Conservation (phyloP, 2,797 vertebrate species). For the Anguilla anguilla region DNA sequence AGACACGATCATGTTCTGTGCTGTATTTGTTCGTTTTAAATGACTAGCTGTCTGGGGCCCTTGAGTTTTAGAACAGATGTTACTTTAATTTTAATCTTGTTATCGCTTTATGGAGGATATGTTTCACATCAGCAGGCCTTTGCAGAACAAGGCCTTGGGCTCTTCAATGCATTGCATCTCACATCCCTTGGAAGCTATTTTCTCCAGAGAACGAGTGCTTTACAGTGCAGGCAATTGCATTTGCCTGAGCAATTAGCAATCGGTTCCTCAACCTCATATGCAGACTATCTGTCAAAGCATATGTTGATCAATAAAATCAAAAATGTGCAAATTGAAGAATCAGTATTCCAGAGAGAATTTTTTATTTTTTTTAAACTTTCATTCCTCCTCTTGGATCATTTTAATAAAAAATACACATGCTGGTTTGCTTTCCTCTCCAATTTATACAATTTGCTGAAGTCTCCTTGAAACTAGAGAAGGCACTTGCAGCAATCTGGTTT, state of each 20-base stretch:
- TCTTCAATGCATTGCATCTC: background rate
- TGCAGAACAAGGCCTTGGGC: background rate
- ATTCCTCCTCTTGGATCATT: background rate
- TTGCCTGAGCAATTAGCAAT: conserved; percentile 18
- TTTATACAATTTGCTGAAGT: background rate
- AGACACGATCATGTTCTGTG: background rate
- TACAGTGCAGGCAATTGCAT: conserved; percentile 13
- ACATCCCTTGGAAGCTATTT: background rate
- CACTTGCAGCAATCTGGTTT: background rate
- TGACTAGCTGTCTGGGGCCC: background rate
- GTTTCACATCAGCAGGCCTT: background rate
- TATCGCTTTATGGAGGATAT: background rate
- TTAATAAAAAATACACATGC: background rate
- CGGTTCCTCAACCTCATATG: background rate
- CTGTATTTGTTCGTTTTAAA: background rate
- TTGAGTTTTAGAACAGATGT: background rate
- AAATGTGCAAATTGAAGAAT: background rate
- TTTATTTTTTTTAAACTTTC: background rate
- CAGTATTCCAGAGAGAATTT: background rate
- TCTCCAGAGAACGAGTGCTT: background rate
- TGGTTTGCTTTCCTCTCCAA: background rate
- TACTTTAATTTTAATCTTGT: background rate
- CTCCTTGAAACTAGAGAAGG: background rate
- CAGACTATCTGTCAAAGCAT: background rate
- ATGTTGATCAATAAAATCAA: background rate